phyloP scores from a whole-genome alignment of 2,113 vertebrate genomes.

The Pholis gunnellus region DNA sequence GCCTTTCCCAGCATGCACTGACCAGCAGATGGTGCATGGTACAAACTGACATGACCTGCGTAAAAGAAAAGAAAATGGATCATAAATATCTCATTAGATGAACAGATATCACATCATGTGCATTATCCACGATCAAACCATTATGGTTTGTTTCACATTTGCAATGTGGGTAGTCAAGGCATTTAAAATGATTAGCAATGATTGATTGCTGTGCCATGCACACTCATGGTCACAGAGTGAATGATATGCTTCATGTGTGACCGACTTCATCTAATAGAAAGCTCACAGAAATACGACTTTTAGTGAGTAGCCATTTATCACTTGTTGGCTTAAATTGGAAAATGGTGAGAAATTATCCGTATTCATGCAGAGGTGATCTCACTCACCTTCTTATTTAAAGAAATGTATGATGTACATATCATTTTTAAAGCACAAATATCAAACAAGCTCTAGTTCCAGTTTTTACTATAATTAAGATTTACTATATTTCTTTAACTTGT shows the following conservation, averaged over 20 bases:
- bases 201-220: slow-evolving; percentile 27
- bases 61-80: background rate
- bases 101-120: background rate
- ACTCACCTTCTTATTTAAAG: background rate
- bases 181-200: slow-evolving; percentile 45
- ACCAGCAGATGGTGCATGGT: background rate
- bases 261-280: slow-evolving; percentile 16
- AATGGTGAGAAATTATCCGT: background rate
- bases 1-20: slow-evolving; percentile 9
- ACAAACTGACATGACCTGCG: background rate
- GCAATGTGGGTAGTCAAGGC: background rate
- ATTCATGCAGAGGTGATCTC: background rate
- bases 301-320: slow-evolving; percentile 34
- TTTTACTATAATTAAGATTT: background rate
- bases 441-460: background rate
- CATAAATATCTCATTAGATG: background rate
- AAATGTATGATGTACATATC: background rate
- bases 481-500: background rate
- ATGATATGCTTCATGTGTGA: slow-evolving; percentile 46
- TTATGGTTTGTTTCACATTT: background rate
- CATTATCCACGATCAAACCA: background rate
- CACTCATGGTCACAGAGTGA: slow-evolving; percentile 38
- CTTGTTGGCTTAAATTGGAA: background rate
- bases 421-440: background rate
- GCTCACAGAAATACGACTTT: slow-evolving; percentile 16